Conservation (phyloP, 2,113 vertebrate species). For the Sitta europaea region DNA sequence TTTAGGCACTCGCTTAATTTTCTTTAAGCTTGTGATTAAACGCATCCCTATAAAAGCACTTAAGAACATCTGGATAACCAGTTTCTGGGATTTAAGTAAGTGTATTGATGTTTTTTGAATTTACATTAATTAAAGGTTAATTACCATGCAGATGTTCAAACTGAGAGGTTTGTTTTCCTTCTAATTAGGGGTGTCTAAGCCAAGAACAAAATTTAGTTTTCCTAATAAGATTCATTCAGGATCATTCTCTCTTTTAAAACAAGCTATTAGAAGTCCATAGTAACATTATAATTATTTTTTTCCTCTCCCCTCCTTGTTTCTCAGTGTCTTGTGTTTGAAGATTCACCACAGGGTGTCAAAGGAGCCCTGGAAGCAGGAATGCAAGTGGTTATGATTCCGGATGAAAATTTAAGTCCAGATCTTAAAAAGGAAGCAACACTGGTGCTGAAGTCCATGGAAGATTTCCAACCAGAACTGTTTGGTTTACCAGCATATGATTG, state of each 20-base stretch:
- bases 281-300: neutral
- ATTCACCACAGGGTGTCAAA: conserved; percentile 85
- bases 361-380: conserved; percentile 83
- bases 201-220: neutral
- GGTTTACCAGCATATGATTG: conserved; percentile 79
- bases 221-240: neutral
- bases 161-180: neutral
- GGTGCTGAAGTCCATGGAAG: conserved; percentile 79
- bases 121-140: conserved; percentile 10
- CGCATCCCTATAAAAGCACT: neutral
- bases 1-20: neutral
- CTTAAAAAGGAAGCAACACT: conserved; percentile 79
- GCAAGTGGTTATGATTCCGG: conserved; percentile 94
- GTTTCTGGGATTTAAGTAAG: neutral
- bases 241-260: neutral
- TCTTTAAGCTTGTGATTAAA: neutral
- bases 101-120: neutral
- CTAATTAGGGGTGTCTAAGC: neutral
- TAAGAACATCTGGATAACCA: conserved; percentile 3
- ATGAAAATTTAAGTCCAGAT: conserved; percentile 75
- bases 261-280: neutral
- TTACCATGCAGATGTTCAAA: neutral
- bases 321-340: conserved; percentile 94
- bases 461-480: conserved; percentile 86
- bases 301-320: neutral